Evolutionary conservation across 2,797 vertebrate genomes (phyloP).

Genomic region (Acropternis orthonyx): DNA sequence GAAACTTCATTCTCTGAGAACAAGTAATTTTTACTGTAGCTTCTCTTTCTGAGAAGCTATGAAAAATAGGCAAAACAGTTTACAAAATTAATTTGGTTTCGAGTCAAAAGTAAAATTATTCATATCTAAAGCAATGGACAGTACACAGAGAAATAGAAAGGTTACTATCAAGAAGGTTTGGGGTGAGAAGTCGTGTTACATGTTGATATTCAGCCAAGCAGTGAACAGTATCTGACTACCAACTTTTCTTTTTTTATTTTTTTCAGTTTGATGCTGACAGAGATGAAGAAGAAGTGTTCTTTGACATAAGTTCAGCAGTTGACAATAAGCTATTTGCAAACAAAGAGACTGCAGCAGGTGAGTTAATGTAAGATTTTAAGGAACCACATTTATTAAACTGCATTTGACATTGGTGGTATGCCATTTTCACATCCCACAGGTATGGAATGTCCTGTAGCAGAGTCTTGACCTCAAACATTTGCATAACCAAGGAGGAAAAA

Average conservation of each 20-base stretch:
- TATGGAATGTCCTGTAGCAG: neutral
- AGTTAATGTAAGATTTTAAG: constrained; percentile 50
- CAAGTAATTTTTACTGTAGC: neutral
- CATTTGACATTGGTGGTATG: neutral
- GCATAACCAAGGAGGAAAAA: neutral
- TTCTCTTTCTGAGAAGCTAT: neutral
- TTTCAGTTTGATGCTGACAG: constrained; percentile 91
- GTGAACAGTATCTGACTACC: neutral
- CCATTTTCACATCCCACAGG: neutral
- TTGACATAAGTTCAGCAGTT: constrained; percentile 90
- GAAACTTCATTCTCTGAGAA: neutral
- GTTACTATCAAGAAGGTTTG: neutral
- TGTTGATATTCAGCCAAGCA: neutral
- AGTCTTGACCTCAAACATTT: neutral
- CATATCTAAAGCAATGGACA: neutral
- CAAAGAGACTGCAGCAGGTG: constrained; percentile 87
- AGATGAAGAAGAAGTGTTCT: constrained; percentile 95
- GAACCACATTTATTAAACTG: neutral
- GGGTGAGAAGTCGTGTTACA: neutral
- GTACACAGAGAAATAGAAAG: neutral
- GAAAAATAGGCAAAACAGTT: neutral
- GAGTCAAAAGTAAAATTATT: neutral
- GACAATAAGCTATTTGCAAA: constrained; percentile 92
- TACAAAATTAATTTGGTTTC: neutral
- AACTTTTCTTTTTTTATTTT: neutral